Evolutionary conservation across 1,140 invertebrate species (phyloP).

Genomic region (Brachionus plicatilis): DNA sequence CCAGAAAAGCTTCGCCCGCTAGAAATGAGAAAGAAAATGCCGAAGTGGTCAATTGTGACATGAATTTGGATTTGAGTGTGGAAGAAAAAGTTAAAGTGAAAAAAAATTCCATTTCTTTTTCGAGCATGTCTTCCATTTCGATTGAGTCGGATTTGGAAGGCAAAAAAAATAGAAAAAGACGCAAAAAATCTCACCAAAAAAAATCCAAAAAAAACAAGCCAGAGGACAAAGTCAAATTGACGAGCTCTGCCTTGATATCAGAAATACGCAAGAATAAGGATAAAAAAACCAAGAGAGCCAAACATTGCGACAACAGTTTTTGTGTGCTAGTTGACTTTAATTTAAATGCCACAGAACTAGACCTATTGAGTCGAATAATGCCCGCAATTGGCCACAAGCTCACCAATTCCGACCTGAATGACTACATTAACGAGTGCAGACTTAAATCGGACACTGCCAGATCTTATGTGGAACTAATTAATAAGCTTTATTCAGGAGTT

Average conservation of each 20-base stretch:
- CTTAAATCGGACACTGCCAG: neutral
- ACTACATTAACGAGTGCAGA: neutral
- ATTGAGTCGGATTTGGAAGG: neutral
- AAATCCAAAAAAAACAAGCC: neutral
- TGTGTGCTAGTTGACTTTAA: neutral
- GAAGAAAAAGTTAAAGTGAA: neutral
- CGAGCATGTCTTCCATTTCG: neutral
- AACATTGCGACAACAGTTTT: neutral
- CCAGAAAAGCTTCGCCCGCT: neutral
- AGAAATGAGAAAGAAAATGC: neutral
- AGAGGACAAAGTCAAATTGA: neutral
- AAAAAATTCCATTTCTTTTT: neutral
- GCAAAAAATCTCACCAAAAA: slow-evolving; percentile 7
- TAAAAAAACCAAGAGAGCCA: neutral
- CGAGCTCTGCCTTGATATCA: neutral
- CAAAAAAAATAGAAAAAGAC: slow-evolving; percentile 12
- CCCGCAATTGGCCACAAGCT: neutral
- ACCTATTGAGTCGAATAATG: neutral
- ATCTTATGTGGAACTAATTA: neutral
- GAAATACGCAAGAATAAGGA: slow-evolving; percentile 3
- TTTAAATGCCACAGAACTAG: neutral
- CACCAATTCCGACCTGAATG: neutral
- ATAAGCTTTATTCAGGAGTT: neutral
- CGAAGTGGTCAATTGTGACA: neutral
- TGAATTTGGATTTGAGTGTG: neutral